These are phyloP conservation scores for Porites australiensis DNA, from an alignment of 64 coral and sea anemone species.

Conservation along the genomic window DNA sequence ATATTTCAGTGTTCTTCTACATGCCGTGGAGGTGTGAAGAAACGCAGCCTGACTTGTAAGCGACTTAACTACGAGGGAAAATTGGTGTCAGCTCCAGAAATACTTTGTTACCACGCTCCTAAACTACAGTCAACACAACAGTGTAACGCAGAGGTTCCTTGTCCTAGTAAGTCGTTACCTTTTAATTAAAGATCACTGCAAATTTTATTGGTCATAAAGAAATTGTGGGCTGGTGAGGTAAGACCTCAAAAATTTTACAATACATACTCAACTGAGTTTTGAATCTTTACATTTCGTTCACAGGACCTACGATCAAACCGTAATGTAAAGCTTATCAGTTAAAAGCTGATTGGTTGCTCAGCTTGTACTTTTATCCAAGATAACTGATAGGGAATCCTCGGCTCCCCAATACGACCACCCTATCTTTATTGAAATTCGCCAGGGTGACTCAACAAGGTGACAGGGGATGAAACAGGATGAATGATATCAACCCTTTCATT, in stretches of 20 bases:
- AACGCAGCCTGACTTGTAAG: constrained; percentile 7
- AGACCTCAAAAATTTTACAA: not conserved
- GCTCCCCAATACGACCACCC: no score
- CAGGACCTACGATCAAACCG: no score
- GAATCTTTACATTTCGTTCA: no score
- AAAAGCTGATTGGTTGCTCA: no score
- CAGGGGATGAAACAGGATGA: no score
- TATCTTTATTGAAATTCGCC: no score
- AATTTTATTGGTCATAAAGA: not conserved
- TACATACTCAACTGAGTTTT: not conserved
- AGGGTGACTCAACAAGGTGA: no score
- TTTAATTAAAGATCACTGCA: not conserved
- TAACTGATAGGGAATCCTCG: no score
- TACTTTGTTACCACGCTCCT: constrained; percentile 22
- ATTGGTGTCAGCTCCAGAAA: not conserved
- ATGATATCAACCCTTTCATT: no score
- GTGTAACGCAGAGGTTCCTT: constrained; percentile 14
- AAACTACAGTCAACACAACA: not conserved
- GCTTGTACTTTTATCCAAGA: no score
- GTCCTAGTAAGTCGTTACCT: constrained; percentile 20
- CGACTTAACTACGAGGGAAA: not conserved
- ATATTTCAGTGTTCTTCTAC: constrained; percentile 51
- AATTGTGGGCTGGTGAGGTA: not conserved
- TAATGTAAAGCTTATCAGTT: no score
- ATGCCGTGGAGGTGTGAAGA: constrained; percentile 35